Percentiles rank a stretch among this genome's conserved stretches.
Conservation (phyloP, 2,113 vertebrate genomes). For the Pollachius pollachius region DNA sequence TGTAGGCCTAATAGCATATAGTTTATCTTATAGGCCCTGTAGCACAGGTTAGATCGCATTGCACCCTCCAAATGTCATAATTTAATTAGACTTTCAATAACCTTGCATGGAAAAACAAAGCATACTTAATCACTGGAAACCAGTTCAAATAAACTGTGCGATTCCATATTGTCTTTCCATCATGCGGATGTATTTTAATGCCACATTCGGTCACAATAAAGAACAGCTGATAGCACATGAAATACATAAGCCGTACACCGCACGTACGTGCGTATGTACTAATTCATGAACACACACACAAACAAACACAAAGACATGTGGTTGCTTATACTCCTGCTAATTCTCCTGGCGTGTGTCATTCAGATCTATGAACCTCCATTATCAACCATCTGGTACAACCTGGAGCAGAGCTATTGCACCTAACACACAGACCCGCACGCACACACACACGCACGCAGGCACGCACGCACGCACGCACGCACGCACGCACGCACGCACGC, state of each 20-base stretch:
- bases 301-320: conserved; percentile 3
- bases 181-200: not conserved
- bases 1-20: no score
- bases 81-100: no score
- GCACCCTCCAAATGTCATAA: no score
- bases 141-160: not conserved
- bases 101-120: not conserved
- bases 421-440: conserved; percentile 1
- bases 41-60: no score
- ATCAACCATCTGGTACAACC: conserved; percentile 81
- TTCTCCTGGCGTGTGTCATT: conserved; percentile 72
- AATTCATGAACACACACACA: conserved; percentile 14
- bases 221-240: conserved; percentile 8
- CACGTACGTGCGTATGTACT: not conserved
- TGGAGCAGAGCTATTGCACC: conserved; percentile 71
- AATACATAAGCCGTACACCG: conserved; percentile 3
- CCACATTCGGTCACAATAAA: not conserved
- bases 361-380: conserved; percentile 82
- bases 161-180: not conserved
- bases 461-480: conserved; percentile 13
- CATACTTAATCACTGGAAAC: not conserved
- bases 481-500: conserved; percentile 7
- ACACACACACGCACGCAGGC: conserved; percentile 4
- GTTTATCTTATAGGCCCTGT: no score
- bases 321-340: conserved; percentile 48